Evolutionary conservation across 2,888 invertebrate genomes (phyloP), one percentile per base, ranked within the genome.

Genomic region (Leptothorax acervorum): DNA sequence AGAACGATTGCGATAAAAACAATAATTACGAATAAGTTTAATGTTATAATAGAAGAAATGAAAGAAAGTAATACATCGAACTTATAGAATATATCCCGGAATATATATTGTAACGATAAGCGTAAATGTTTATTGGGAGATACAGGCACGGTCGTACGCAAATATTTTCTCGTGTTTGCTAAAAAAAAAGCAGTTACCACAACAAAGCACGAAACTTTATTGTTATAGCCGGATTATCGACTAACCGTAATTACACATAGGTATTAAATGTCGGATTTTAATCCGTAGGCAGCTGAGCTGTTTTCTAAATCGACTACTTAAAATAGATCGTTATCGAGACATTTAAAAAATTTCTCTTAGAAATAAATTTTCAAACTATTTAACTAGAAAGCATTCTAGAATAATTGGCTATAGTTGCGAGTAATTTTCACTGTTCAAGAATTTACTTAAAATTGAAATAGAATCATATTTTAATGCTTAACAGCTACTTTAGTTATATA

Each of bases 211-310:
- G 60, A 42, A 68, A 79, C 71, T 88, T 90, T 88, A 85, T 90
- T 87, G 88, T 91, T 90, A 87, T 82, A 74, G 62, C 74, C n/a
- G 85, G 89, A 78, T 89, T 89, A 89, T 84, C 79, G 84, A 71
- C 68, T 88, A 82, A 74, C 65, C 60, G 53, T 83, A 60, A 18
- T 45, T 23, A 48, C 55, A 42, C n/a, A 70, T 45, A 51, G 45
- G 62, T 45, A 78, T 76, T 71, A 71, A 48, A 71, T 70, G 78
- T 76, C 15, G 73, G 39, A 66, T 71, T 83, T 75, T 76, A 76
- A 76, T 87, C 71, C 65, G 31, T 28, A 53, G 39, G 18, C 53
- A 51, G 12, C 51, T 51, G 66, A 76, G 35, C 31, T 28, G 39
- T 76, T 76, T 53, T 39, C 35, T 75, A 62, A 75, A 63, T 45